Conservation (phyloP, 2,888 invertebrate genomes). For the Keiferia lycopersicella region DNA sequence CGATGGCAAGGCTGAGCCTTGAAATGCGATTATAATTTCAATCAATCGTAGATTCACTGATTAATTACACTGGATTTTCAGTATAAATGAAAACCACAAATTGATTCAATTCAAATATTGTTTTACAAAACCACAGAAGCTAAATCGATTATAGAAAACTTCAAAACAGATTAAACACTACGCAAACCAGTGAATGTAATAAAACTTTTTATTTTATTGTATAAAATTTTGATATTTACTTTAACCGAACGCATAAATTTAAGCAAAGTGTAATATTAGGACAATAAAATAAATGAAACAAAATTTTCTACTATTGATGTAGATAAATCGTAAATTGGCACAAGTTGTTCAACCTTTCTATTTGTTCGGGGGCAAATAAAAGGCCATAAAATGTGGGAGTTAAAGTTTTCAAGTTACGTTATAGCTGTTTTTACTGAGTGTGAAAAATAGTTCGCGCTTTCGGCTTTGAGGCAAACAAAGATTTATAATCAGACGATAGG, state of each 20-base stretch:
- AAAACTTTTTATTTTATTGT: not conserved
- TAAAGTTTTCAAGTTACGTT: not conserved
- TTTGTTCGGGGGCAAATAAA: constrained; percentile 10
- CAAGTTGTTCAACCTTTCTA: not conserved
- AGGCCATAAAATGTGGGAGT: not conserved
- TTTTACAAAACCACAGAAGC: not conserved
- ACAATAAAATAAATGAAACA: not conserved
- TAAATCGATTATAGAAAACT: not conserved
- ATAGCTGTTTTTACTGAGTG: constrained; percentile 9
- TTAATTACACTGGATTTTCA: too few species aligned
- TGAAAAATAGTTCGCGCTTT: not conserved
- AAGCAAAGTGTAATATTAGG: not conserved
- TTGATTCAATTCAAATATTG: not conserved
- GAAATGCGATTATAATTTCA: too few species aligned
- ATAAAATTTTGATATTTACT: not conserved
- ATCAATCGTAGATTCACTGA: too few species aligned
- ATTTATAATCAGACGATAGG: constrained; percentile 9
- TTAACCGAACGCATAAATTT: not conserved
- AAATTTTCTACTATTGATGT: not conserved
- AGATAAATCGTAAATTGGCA: constrained; percentile 3
- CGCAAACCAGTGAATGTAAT: not conserved
- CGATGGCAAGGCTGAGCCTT: too few species aligned
- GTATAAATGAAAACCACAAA: too few species aligned
- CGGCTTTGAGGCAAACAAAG: not conserved
- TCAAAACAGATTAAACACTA: not conserved